phyloP scores from a whole-genome alignment of 1,140 invertebrate genomes.

The Medauroidea extradentata region DNA sequence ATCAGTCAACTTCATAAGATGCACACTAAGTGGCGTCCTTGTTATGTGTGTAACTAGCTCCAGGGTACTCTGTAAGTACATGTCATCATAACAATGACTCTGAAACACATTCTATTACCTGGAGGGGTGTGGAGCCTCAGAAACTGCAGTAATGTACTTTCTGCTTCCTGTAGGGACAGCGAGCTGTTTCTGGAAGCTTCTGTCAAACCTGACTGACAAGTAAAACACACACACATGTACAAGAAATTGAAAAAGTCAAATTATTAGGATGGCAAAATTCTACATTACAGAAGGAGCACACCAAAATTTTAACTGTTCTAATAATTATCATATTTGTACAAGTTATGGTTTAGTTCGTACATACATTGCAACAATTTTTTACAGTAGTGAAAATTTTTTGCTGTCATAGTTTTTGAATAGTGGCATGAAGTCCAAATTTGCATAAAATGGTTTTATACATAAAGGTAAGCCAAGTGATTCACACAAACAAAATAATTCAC shows the following conservation, averaged over 20 bases:
- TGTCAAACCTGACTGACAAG: constrained; percentile 68
- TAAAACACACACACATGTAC: neutral
- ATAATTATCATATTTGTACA: neutral
- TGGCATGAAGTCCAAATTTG: too few species aligned
- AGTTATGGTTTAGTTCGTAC: too few species aligned
- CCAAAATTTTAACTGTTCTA: too few species aligned
- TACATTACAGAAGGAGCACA: too few species aligned
- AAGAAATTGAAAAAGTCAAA: constrained; percentile 1
- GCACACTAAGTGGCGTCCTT: neutral
- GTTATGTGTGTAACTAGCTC: neutral
- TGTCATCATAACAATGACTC: neutral
- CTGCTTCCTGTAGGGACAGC: constrained; percentile 60
- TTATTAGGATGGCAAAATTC: too few species aligned
- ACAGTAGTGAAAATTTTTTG: too few species aligned
- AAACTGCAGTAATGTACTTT: constrained; percentile 68
- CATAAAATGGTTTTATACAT: too few species aligned
- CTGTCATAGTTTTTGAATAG: too few species aligned
- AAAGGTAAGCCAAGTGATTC: too few species aligned
- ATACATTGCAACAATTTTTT: too few species aligned
- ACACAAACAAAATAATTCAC: too few species aligned
- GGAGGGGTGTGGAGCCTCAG: constrained; percentile 61
- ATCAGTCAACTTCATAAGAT: too few species aligned
- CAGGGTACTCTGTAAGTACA: neutral
- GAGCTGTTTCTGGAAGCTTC: constrained; percentile 63
- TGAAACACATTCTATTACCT: constrained; percentile 31